Evolutionary conservation across 2,113 vertebrate species (phyloP), one percentile per base, ranked within the genome.

Genomic region (Beaufortia kweichowensis): DNA sequence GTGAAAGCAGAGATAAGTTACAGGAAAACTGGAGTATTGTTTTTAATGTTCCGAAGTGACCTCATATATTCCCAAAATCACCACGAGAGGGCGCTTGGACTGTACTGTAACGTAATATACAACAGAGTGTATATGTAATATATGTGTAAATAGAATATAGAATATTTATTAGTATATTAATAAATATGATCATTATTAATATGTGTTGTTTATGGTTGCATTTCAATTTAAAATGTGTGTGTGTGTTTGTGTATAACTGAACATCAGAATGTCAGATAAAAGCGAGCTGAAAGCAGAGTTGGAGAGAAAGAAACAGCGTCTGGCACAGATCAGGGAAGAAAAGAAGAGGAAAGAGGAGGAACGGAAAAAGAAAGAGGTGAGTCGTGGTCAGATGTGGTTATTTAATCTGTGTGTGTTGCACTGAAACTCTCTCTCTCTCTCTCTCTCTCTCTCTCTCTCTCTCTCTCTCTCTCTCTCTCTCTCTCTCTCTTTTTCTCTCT

Each of bases 271-370:
- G 91, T 92, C 90, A 17, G 91, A 92, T 81, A 92, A 92, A 62
- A 92, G 90, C 28, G 91, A 92, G 81, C 85, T 92, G 57, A 92
- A 92, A 80, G 91, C 91, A 21, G 91, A 92, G 71, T 81, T 92
- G 59, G 91, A 92, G 85, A 85, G 91, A 78, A 92, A 92, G 89
- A 92, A 92, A 65, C 91, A 91, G 53, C 89, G 91, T 1, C 90
- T 92, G 2, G 91, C 91, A 4, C 91, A 92, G 85, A 92, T 92
- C 84, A 85, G 91, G 69, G 91, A 92, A 77, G 91, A 92, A 64
- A 92, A 92, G 81, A 92, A 91, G 85, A 88, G 89, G 77, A 92
- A 92, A 88, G 91, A 92, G 64, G 91, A 92, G 50, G 91, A 92
- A 77, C 91, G 90, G 80, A 92, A 91, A 78, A 92, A 90, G 84